Evolutionary conservation across 2,888 invertebrate species (phyloP), one percentile per base, ranked within the genome.

Genomic region (Thecocarcelia acutangulata): DNA sequence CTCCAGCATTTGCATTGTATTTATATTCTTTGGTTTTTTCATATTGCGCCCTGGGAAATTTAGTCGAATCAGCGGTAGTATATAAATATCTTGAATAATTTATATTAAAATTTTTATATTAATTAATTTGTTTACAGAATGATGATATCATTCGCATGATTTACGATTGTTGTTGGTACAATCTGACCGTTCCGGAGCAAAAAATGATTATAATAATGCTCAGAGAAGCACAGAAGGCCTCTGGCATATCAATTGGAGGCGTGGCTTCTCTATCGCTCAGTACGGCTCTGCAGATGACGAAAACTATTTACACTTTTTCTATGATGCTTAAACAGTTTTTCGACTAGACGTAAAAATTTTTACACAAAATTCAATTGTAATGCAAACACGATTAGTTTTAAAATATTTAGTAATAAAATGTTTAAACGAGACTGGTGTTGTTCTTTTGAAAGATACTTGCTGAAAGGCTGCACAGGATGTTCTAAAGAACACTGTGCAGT

Each of bases 241-340:
- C 68, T 0, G 42, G 66, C 28, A 72, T 87, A 13, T 83, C 85
- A 3, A 83, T 86, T 9, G 86, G 83, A 40, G 80, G 80, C 17
- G 58, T 87, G 46, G 78, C 85, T 64, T 86, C 86, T 1, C 46
- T 87, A 33, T 85, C 85, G 1, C 75, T 87, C 68, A 80, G 42
- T 8, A 85, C 86, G 0, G 88, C 85, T 0, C 33, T 88, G 28
- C 85, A 84, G 50, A 54, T 86, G 73, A 86, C 87, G 37, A 87
- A 87, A 61, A 82, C 83, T 0, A 77, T 83, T 64, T 84, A 85
- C 46, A 85, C 83, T 17, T 69, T 80, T 42, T 54, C 83, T 4
- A 85, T 84, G 84, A 46, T 85, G 63, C 44, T 85, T 44, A 46
- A 63, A 11, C 59, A 75, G 24, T 84, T 37, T 56, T 50, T 80